Conservation (phyloP, 2,888 invertebrate genomes). For the Acleris sparsana region DNA sequence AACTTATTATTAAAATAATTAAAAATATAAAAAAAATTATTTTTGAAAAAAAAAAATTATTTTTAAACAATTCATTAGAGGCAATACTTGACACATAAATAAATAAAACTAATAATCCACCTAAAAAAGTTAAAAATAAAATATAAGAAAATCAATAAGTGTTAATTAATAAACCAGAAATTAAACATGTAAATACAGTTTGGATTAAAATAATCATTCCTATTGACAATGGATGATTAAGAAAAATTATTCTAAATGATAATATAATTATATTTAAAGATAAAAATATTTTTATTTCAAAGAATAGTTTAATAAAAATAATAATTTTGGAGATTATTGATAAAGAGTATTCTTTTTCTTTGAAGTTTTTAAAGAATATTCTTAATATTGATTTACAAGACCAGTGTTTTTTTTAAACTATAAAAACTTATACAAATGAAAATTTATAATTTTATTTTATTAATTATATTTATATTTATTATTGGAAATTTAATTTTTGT, state of each 20-base stretch:
- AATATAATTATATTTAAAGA: slow-evolving; percentile 63
- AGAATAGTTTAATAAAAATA: slow-evolving; percentile 86
- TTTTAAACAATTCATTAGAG: slow-evolving; percentile 84
- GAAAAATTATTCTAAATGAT: slow-evolving; percentile 56
- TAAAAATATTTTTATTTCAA: slow-evolving; percentile 73
- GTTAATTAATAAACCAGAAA: slow-evolving; percentile 73
- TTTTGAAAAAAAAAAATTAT: slow-evolving; percentile 52
- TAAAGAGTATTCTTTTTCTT: slow-evolving; percentile 80
- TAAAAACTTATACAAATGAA: slow-evolving; percentile 80
- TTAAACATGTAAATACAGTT: slow-evolving; percentile 75
- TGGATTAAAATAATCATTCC: slow-evolving; percentile 80
- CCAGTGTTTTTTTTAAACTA: slow-evolving; percentile 87
- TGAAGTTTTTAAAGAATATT: slow-evolving; percentile 84
- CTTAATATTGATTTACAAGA: slow-evolving; percentile 87
- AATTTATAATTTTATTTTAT: slow-evolving; percentile 64
- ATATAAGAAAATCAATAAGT: slow-evolving; percentile 85
- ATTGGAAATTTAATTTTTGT: slow-evolving; percentile 79
- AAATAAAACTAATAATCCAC: slow-evolving; percentile 86
- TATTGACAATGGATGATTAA: slow-evolving; percentile 80
- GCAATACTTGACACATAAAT: slow-evolving; percentile 86
- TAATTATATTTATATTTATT: slow-evolving; percentile 77
- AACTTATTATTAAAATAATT: slow-evolving; percentile 47
- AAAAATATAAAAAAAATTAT: slow-evolving; percentile 46
- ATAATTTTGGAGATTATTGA: slow-evolving; percentile 88
- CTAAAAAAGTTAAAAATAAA: slow-evolving; percentile 85